Evolutionary conservation across 1,140 invertebrate genomes (phyloP), one percentile per base, ranked within the genome.

Genomic region (Lerema accius): DNA sequence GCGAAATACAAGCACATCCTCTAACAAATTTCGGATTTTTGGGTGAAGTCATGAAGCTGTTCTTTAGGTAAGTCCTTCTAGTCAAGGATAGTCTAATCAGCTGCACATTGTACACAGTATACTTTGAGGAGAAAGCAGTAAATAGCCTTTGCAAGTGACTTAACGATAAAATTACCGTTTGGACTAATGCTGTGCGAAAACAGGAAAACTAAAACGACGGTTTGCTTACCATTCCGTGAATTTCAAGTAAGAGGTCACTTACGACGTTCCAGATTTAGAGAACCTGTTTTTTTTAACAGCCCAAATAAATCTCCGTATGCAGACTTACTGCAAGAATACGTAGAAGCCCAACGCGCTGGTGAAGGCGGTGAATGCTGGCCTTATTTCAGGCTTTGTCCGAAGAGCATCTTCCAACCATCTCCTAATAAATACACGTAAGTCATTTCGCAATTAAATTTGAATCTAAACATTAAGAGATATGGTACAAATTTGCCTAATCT

Each of bases 231-330:
- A 45, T 45, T 58, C 40, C 32, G 28, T 28, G 15, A 45, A 58
- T 43, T 14, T n/a, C 10, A 49, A 14, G 28, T 9, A 7, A 32
- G 28, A 32, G 7, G 7, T 32, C 3, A 32, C 7, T 32, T 32
- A 7, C 7, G 1, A 32, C 19, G 2, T 23, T 23, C 19, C 19
- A 23, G 19, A 23, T 23, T 23, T 23, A 3, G 2, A 23, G 5
- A 23, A 23, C 19, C 19, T 3, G 19, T 23, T 59, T 58, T 28
- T 39, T 15, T 55, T 15, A 92, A 56, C 71, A 96, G 95, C 39
- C 95, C 95, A 0, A 96, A 94, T 65, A 95, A 95, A 87, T 97
- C 96, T 0, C 95, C 95, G 0, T 96, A 94, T 75, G 92, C 95
- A 0, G 86, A 93, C 40, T 80, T 95, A 0, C 78, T 97, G 16